phyloP scores from a whole-genome alignment of 2,888 invertebrate species.

The Cheilosia variabilis region DNA sequence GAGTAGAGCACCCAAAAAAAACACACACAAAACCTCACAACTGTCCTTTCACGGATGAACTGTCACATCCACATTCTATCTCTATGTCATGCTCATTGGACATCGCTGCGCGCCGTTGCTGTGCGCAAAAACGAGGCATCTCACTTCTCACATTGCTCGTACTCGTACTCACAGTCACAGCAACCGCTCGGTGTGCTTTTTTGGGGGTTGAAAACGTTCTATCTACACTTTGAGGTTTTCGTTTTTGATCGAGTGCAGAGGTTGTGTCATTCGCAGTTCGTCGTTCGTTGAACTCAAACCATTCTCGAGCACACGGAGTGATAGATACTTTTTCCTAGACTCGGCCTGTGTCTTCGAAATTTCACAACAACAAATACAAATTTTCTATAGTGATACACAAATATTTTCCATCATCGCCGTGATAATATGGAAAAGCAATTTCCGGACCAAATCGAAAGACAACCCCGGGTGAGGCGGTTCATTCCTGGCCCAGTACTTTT shows the following conservation, averaged over 20 bases:
- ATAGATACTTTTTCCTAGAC: constrained; percentile 1
- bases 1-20: constrained; percentile 51
- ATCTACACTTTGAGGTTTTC: constrained; percentile 68
- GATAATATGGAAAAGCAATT: constrained; percentile 69
- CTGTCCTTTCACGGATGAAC: constrained; percentile 74
- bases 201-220: constrained; percentile 71
- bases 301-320: constrained; percentile 27
- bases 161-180: background rate
- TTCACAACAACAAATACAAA: constrained; percentile 41
- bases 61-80: constrained; percentile 75
- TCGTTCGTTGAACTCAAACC: constrained; percentile 76
- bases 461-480: constrained; percentile 29
- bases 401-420: constrained; percentile 60
- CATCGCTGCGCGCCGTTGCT: constrained; percentile 69
- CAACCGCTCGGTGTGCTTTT: constrained; percentile 15
- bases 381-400: constrained; percentile 53
- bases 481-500: constrained; percentile 34
- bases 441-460: constrained; percentile 63
- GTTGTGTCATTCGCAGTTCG: constrained; percentile 75
- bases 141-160: constrained; percentile 32
- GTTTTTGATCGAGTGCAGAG: constrained; percentile 74
- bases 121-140: constrained; percentile 71
- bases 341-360: constrained; percentile 37
- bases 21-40: constrained; percentile 40
- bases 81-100: constrained; percentile 74